Conservation (phyloP, 2,113 vertebrate genomes). For the Mirounga angustirostris region DNA sequence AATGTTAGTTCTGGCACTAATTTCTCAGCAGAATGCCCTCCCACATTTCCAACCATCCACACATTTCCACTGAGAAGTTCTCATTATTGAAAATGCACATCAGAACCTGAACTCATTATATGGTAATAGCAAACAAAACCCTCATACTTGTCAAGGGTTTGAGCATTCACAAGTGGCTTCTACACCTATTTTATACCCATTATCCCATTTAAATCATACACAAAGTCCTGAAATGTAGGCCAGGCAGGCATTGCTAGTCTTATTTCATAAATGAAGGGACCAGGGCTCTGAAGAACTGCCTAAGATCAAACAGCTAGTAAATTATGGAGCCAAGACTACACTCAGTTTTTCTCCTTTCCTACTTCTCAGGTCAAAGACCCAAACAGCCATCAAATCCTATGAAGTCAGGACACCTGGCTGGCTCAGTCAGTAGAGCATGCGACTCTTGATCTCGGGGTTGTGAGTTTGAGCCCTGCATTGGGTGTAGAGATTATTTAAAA, state of each 20-base stretch:
- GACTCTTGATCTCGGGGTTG: not conserved
- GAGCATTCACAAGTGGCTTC: not conserved
- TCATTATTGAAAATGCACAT: not conserved
- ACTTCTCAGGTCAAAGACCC: slow-evolving; percentile 30
- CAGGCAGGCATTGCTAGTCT: not conserved
- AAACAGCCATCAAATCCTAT: not conserved
- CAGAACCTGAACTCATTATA: slow-evolving; percentile 3
- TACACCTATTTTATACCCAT: not conserved
- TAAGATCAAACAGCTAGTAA: slow-evolving; percentile 19
- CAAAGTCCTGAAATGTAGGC: not conserved
- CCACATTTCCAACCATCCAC: not conserved
- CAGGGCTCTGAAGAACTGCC: not conserved
- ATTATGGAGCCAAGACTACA: not conserved
- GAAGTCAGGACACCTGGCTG: not conserved
- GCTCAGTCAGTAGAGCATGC: not conserved
- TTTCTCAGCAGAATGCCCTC: not conserved
- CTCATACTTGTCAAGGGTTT: not conserved
- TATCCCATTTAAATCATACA: not conserved
- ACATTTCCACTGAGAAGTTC: not conserved
- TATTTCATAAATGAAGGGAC: slow-evolving; percentile 30
- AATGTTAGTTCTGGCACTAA: not conserved
- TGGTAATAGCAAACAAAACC: not conserved
- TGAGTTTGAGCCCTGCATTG: not conserved
- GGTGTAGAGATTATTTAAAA: not conserved
- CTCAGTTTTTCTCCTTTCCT: not conserved